Conservation (phyloP, 2,113 vertebrate species). For the Tauraco erythrolophus region DNA sequence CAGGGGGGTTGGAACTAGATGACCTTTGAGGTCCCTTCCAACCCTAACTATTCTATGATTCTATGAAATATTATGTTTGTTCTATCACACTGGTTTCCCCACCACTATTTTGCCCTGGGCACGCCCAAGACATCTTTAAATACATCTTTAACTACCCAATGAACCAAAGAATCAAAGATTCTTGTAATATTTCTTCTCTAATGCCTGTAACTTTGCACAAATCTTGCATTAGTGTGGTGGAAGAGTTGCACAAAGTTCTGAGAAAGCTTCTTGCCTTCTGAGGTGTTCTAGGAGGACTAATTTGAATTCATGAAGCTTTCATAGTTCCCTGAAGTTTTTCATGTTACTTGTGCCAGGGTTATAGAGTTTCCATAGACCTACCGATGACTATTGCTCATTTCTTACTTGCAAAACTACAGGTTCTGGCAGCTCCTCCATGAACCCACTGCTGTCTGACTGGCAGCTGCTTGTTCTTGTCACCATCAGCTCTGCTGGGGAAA, state of each 20-base stretch:
- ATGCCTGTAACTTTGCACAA: not conserved
- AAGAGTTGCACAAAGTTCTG: not conserved
- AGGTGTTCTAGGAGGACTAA: not conserved
- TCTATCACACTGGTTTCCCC: not conserved
- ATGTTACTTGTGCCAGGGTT: not conserved
- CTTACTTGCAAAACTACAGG: conserved; percentile 60
- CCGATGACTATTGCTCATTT: not conserved
- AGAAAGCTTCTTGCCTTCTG: not conserved
- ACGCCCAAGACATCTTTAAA: not conserved
- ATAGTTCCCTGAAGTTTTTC: not conserved
- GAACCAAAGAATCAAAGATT: not conserved
- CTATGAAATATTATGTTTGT: not conserved
- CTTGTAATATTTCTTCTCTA: not conserved
- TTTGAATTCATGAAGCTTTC: not conserved
- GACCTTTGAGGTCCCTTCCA: no score
- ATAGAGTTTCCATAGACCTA: not conserved
- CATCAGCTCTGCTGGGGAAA: not conserved
- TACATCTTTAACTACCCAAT: not conserved
- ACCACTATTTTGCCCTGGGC: not conserved
- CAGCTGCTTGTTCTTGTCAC: conserved; percentile 81
- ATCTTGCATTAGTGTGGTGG: not conserved
- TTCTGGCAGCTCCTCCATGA: conserved; percentile 80
- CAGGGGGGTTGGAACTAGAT: no score
- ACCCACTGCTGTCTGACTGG: conserved; percentile 86
- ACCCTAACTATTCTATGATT: no score